phyloP scores from a whole-genome alignment of 2,797 vertebrate species.

The Salarias fasciatus region DNA sequence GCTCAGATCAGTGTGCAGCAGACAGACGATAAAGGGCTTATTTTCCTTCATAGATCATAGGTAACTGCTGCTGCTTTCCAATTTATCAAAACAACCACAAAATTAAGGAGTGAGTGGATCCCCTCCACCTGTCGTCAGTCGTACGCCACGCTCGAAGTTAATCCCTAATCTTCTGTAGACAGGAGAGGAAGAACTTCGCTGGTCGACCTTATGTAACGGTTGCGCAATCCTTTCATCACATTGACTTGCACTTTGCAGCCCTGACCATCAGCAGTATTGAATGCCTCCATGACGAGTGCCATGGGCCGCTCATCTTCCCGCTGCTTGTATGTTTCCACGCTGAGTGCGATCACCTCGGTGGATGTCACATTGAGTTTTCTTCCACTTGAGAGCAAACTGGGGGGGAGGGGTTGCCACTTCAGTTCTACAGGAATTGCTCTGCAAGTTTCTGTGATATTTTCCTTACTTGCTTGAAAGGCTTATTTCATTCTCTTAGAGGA shows the following conservation, averaged over 20 bases:
- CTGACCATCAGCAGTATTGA: conserved; percentile 35
- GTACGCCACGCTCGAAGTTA: conserved; percentile 8
- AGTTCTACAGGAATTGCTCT: not conserved
- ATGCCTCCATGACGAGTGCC: conserved; percentile 29
- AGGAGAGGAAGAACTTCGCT: conserved; percentile 3
- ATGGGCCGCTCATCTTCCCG: conserved; percentile 27
- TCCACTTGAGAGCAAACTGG: conserved; percentile 20
- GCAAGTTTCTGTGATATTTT: conserved; percentile 8
- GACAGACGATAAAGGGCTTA: not conserved
- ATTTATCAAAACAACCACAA: conserved; percentile 2
- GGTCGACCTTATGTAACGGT: conserved; percentile 36
- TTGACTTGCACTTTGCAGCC: conserved; percentile 33
- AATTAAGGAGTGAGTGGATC: conserved; percentile 4
- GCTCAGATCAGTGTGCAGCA: not conserved
- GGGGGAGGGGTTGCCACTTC: conserved; percentile 4
- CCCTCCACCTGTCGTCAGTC: conserved; percentile 13
- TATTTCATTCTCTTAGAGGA: conserved; percentile 12
- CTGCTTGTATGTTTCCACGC: conserved; percentile 32
- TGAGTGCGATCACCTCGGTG: conserved; percentile 31
- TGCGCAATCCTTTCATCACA: conserved; percentile 57
- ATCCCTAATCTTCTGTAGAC: conserved; percentile 13
- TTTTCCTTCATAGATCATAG: not conserved
- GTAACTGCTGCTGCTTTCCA: not conserved
- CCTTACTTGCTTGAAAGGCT: conserved; percentile 1
- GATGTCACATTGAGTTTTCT: conserved; percentile 25